Conservation (phyloP, 2,113 vertebrate species). For the Gavia stellata region DNA sequence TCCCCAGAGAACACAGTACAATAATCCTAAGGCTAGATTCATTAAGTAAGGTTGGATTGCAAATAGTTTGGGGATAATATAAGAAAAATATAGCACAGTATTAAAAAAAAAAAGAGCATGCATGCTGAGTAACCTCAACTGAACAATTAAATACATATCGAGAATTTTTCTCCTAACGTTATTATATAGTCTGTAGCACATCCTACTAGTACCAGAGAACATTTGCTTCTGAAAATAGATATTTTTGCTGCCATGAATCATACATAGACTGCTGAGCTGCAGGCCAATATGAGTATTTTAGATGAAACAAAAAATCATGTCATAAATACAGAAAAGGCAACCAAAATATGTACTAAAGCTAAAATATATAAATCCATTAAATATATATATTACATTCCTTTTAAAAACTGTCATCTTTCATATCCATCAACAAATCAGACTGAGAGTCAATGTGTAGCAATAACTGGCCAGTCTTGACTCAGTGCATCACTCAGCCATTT, state of each 20-base stretch:
- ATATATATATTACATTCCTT: background rate
- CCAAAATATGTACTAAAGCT: background rate
- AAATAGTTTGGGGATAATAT: background rate
- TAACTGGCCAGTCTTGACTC: slow-evolving; percentile 1
- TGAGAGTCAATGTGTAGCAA: background rate
- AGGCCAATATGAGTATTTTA: background rate
- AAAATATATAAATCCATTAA: background rate
- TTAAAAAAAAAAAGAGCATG: background rate
- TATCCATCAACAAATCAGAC: slow-evolving; percentile 4
- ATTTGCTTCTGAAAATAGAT: background rate
- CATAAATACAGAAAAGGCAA: slow-evolving; percentile 14
- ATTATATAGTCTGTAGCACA: background rate
- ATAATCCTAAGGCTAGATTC: background rate
- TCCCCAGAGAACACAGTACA: background rate
- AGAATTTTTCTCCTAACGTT: background rate
- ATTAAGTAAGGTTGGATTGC: background rate
- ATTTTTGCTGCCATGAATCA: background rate
- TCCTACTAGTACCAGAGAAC: background rate
- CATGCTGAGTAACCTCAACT: background rate
- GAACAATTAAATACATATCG: background rate
- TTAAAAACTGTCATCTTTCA: slow-evolving; percentile 1
- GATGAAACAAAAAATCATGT: background rate
- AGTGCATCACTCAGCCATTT: background rate
- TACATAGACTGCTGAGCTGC: background rate
- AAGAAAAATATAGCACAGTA: background rate